Conservation (phyloP, 2,113 vertebrate species). For the Prionailurus viverrinus region DNA sequence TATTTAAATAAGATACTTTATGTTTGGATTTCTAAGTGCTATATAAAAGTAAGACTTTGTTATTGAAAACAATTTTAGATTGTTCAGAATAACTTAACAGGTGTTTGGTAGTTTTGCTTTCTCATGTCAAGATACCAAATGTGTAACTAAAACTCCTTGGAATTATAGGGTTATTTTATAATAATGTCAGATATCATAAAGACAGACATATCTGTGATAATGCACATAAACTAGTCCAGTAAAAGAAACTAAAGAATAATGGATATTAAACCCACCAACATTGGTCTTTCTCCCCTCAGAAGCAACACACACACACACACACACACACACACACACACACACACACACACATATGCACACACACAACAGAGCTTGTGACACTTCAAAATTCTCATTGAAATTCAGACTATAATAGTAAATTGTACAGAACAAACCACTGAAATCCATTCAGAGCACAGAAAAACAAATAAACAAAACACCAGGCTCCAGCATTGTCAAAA, state of each 20-base stretch:
- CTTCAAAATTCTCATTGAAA: constrained; percentile 61
- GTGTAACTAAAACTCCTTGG: neutral
- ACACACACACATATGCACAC: neutral
- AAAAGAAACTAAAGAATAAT: neutral
- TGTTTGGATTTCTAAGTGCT: neutral
- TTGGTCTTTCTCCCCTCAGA: neutral
- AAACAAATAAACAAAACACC: constrained; percentile 70
- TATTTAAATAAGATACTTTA: neutral
- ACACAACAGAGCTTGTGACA: neutral
- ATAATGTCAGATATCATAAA: constrained; percentile 27
- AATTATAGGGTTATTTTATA: neutral
- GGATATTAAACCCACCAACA: neutral
- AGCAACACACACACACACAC: neutral
- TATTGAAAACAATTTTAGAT: neutral
- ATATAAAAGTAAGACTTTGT: neutral
- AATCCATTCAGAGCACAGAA: constrained; percentile 50
- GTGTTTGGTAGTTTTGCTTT: neutral
- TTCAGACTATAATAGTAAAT: constrained; percentile 53
- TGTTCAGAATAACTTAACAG: constrained; percentile 22
- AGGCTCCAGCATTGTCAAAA: constrained; percentile 61
- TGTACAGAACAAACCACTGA: constrained; percentile 55
- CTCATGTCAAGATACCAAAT: constrained; percentile 29
- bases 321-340: no score
- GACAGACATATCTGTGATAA: neutral
- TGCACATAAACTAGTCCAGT: neutral